These are phyloP conservation scores for Aporrectodea caliginosa DNA, from an alignment of 1,140 invertebrate genomes.

Conservation along the genomic window DNA sequence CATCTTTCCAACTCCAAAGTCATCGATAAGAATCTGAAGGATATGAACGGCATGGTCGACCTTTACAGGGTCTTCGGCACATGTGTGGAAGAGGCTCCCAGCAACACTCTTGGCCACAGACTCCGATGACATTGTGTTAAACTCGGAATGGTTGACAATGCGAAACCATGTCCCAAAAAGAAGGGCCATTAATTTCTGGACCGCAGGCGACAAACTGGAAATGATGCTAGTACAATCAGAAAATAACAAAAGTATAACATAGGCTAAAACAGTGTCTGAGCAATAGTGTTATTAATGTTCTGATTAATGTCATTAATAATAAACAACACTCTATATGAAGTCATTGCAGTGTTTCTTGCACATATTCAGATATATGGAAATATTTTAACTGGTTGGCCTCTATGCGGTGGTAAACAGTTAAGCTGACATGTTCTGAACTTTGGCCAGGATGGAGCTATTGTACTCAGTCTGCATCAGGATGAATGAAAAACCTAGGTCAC, in stretches of 20 bases:
- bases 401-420: too few species aligned
- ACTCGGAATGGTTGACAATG: constrained; percentile 85
- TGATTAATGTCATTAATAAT: too few species aligned
- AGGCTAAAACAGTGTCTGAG: too few species aligned
- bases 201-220: constrained; percentile 77
- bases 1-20: constrained; percentile 89
- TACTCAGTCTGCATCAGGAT: too few species aligned
- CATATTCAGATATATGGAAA: too few species aligned
- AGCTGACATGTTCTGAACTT: too few species aligned
- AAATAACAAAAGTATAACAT: not conserved
- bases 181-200: constrained; percentile 87
- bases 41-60: constrained; percentile 41
- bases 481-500: too few species aligned
- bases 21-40: constrained; percentile 83
- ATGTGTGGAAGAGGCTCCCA: constrained; percentile 89
- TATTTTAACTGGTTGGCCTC: too few species aligned
- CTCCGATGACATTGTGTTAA: constrained; percentile 82
- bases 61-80: constrained; percentile 50
- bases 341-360: too few species aligned
- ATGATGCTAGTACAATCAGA: constrained; percentile 67
- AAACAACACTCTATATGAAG: too few species aligned
- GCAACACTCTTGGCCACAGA: constrained; percentile 89
- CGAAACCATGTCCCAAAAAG: constrained; percentile 92
- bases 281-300: too few species aligned
- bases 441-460: too few species aligned